A percentile compares a stretch with the other conserved stretches of the same genome.
phyloP scores from a whole-genome alignment of 1,140 invertebrate genomes.

The Diabrotica undecimpunctata region DNA sequence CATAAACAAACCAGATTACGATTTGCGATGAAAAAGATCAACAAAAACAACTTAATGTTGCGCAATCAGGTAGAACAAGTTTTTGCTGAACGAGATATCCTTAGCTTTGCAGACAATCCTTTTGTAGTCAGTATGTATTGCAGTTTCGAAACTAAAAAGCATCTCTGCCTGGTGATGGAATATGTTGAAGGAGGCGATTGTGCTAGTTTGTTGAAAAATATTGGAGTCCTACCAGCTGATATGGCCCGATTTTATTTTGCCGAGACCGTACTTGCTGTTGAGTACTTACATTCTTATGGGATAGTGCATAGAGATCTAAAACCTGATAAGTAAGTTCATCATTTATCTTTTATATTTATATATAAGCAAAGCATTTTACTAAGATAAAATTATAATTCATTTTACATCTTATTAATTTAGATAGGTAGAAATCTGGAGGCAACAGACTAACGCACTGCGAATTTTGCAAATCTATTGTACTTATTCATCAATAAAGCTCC shows the following conservation, averaged over 20 bases:
- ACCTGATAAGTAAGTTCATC: conserved; percentile 86
- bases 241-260: conserved; percentile 99
- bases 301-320: conserved; percentile 99
- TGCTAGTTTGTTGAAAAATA: conserved; percentile 90
- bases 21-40: conserved; percentile 99
- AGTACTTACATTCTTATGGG: conserved; percentile 98
- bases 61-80: conserved; percentile 98
- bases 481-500: no score
- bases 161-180: conserved; percentile 98
- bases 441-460: no score
- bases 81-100: conserved; percentile 97
- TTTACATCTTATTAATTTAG: no score
- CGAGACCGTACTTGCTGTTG: conserved; percentile 97
- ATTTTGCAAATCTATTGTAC: no score
- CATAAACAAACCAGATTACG: conserved; percentile 89
- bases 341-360: no score
- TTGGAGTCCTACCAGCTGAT: conserved; percentile 93
- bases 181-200: conserved; percentile 99
- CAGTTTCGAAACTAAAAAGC: conserved; percentile 96
- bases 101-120: conserved; percentile 99
- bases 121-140: conserved; percentile 97
- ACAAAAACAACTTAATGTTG: conserved; percentile 96
- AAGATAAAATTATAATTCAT: no score
- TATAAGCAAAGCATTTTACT: no score
- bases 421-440: no score